Evolutionary conservation across 2,888 invertebrate species (phyloP).

Genomic region (Nemapogon koenigi): DNA sequence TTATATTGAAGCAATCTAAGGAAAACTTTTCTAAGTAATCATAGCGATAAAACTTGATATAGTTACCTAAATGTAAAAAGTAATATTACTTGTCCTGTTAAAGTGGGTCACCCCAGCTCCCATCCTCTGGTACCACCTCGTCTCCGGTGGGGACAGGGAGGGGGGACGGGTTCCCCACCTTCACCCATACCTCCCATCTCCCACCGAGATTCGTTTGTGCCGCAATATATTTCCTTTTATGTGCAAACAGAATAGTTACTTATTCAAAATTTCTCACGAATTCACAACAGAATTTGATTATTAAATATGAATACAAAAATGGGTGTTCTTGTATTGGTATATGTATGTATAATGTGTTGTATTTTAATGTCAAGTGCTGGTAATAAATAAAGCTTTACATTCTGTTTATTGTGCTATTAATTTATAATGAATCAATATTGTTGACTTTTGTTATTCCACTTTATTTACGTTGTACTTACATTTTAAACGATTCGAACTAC

Average conservation of each 20-base stretch:
- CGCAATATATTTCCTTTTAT: conserved; percentile 67
- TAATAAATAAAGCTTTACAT: too few species aligned
- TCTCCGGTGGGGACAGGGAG: too few species aligned
- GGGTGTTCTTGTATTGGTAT: too few species aligned
- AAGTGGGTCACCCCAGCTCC: conserved; percentile 57
- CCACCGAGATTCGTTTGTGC: conserved; percentile 63
- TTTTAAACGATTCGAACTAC: too few species aligned
- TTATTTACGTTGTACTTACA: too few species aligned
- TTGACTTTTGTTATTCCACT: too few species aligned
- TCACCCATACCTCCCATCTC: conserved; percentile 39
- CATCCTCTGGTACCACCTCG: conserved; percentile 29
- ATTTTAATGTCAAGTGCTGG: too few species aligned
- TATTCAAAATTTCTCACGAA: conserved; percentile 67
- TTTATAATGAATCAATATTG: too few species aligned
- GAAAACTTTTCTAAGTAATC: conserved; percentile 9
- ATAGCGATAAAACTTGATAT: conserved; percentile 62
- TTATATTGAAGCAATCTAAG: too few species aligned
- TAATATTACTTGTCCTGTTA: conserved; percentile 66
- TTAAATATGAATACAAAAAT: conserved; percentile 11
- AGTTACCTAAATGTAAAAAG: conserved; percentile 67
- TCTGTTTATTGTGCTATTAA: too few species aligned
- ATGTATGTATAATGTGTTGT: too few species aligned
- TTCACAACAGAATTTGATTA: conserved; percentile 64
- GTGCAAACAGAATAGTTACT: conserved; percentile 66
- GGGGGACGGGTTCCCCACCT: conserved; percentile 46